These are phyloP conservation scores for Thermophis baileyi DNA, from an alignment of 2,113 vertebrate species.

Conservation along the genomic window DNA sequence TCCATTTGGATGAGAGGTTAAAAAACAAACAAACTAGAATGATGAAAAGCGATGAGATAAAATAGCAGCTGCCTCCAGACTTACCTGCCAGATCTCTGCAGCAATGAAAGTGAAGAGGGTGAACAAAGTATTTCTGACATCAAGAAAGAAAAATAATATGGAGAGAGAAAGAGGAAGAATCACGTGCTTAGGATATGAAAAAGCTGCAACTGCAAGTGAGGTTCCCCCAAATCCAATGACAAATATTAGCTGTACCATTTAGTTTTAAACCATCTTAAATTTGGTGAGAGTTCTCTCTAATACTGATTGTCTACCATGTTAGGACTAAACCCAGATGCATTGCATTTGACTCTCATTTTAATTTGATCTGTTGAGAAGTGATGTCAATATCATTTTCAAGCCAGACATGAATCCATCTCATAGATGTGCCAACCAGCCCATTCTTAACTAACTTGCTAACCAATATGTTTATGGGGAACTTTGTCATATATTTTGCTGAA, in stretches of 20 bases:
- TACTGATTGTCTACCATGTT: background rate
- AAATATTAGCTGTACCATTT: background rate
- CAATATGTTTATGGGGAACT: background rate
- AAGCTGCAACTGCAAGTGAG: background rate
- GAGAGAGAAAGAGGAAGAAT: background rate
- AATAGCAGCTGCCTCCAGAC: background rate
- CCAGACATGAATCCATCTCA: background rate
- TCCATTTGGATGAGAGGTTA: background rate
- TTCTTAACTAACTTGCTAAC: background rate
- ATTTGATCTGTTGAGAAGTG: background rate
- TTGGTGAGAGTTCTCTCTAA: background rate
- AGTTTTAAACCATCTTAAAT: background rate
- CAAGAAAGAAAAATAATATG: background rate
- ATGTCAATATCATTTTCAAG: background rate
- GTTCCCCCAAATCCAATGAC: background rate
- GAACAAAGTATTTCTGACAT: background rate
- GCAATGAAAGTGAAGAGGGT: background rate
- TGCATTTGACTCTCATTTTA: background rate
- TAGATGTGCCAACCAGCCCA: background rate
- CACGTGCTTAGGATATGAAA: background rate
- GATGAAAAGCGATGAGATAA: background rate
- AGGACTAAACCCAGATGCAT: background rate
- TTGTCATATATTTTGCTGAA: background rate
- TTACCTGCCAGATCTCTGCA: background rate
- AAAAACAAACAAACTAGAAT: background rate